Evolutionary conservation across 2,888 invertebrate genomes (phyloP).

Genomic region (Epicampocera succincta): DNA sequence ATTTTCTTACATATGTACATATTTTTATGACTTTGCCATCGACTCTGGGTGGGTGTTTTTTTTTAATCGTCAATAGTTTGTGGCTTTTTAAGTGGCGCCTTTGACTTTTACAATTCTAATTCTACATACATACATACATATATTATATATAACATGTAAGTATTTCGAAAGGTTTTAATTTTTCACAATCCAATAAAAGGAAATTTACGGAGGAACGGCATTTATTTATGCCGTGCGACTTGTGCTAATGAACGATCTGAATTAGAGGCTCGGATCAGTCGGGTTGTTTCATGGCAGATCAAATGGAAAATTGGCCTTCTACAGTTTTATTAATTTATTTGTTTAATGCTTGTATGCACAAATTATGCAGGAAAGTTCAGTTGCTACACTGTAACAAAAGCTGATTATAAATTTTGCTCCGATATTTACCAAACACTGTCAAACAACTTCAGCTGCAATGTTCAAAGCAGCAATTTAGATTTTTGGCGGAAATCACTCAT

Average conservation of each 20-base stretch:
- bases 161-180: constrained; percentile 58
- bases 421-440: no score
- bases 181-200: constrained; percentile 59
- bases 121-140: constrained; percentile 55
- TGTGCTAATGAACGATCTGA: constrained; percentile 25
- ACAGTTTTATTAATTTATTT: constrained; percentile 28
- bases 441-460: no score
- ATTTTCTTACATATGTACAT: constrained; percentile 39
- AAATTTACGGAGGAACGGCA: constrained; percentile 6
- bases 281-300: constrained; percentile 6
- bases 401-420: no score
- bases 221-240: constrained; percentile 67
- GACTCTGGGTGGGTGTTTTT: constrained; percentile 58
- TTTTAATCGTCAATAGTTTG: constrained; percentile 22
- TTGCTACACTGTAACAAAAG: no score
- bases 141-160: no score
- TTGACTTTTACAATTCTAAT: constrained; percentile 62
- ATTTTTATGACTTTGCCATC: constrained; percentile 59
- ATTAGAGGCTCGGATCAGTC: constrained; percentile 19
- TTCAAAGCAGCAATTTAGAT: no score
- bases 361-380: not conserved
- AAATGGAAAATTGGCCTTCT: constrained; percentile 44
- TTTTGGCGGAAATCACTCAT: no score
- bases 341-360: constrained; percentile 36
- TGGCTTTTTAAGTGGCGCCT: constrained; percentile 60